Percentiles rank a stretch among this genome's conserved stretches.
Conservation (phyloP, 2,113 vertebrate species). For the Pantherophis guttatus region DNA sequence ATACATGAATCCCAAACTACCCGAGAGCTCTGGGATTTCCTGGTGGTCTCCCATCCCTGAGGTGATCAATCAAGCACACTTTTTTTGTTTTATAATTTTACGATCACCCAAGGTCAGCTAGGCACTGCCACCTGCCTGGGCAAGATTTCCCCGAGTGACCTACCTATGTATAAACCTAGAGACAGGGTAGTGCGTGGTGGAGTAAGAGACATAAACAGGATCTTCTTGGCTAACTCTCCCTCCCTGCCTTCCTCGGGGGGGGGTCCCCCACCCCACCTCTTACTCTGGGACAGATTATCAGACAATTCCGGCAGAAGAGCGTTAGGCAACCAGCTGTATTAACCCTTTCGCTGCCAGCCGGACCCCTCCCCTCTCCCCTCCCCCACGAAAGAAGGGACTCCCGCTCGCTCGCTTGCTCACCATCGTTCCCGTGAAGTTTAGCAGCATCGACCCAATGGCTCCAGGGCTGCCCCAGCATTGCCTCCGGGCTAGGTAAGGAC, state of each 20-base stretch:
- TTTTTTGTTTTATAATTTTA: not conserved
- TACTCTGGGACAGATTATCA: not conserved
- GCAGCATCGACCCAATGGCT: conserved; percentile 91
- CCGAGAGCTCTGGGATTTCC: not conserved
- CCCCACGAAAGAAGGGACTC: not conserved
- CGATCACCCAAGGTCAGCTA: not conserved
- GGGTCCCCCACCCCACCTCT: not conserved
- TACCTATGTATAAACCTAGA: not conserved
- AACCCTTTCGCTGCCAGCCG: conserved; percentile 11
- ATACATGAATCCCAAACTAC: not conserved
- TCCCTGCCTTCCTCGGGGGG: not conserved
- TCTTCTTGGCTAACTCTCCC: not conserved
- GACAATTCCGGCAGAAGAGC: not conserved
- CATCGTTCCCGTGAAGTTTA: conserved; percentile 91
- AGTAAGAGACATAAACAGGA: not conserved
- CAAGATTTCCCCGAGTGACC: not conserved
- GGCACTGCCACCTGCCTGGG: not conserved
- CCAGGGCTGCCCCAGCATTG: conserved; percentile 95
- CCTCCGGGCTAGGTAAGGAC: conserved; percentile 93
- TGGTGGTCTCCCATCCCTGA: not conserved
- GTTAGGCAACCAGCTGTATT: conserved; percentile 8
- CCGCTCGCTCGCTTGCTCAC: conserved; percentile 75
- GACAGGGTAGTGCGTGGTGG: not conserved
- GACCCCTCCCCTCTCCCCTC: conserved; percentile 16
- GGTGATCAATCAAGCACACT: not conserved